These are phyloP conservation scores for Sacculina carcini DNA, from an alignment of 2,888 invertebrate species.

Conservation along the genomic window DNA sequence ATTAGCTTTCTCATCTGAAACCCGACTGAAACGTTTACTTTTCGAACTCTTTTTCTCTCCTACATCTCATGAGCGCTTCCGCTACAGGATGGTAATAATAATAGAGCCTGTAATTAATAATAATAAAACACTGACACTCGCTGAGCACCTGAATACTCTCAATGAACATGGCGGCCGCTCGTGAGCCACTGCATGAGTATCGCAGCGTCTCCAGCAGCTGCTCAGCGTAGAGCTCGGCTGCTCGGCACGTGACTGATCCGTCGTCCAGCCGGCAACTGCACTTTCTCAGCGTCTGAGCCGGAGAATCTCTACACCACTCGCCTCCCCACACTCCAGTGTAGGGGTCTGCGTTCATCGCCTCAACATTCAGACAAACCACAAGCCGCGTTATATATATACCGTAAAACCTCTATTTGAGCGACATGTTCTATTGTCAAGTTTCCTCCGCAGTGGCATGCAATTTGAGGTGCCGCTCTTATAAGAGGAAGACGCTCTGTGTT, in stretches of 20 bases:
- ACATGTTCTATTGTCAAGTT: too few species aligned
- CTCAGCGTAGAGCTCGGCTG: conserved; percentile 51
- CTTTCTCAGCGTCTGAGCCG: conserved; percentile 34
- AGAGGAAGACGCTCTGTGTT: too few species aligned
- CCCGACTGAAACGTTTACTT: not conserved
- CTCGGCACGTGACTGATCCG: conserved; percentile 28
- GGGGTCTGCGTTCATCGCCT: conserved; percentile 77
- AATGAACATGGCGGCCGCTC: conserved; percentile 57
- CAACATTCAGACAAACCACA: too few species aligned
- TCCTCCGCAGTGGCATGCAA: too few species aligned
- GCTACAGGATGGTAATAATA: too few species aligned
- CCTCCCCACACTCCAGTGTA: conserved; percentile 80
- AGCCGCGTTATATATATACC: too few species aligned
- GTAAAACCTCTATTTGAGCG: too few species aligned
- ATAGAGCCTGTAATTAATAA: too few species aligned
- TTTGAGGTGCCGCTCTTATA: too few species aligned
- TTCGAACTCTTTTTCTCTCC: not conserved
- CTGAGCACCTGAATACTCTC: conserved; percentile 58
- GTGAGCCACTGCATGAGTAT: conserved; percentile 44
- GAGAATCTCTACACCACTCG: conserved; percentile 56
- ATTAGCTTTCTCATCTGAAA: too few species aligned
- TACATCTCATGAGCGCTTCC: too few species aligned
- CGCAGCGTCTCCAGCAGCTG: conserved; percentile 51
- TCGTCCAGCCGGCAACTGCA: conserved; percentile 34
- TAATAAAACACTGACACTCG: too few species aligned